phyloP scores from a whole-genome alignment of 1,140 invertebrate genomes.

The Lordiphosa mommai region DNA sequence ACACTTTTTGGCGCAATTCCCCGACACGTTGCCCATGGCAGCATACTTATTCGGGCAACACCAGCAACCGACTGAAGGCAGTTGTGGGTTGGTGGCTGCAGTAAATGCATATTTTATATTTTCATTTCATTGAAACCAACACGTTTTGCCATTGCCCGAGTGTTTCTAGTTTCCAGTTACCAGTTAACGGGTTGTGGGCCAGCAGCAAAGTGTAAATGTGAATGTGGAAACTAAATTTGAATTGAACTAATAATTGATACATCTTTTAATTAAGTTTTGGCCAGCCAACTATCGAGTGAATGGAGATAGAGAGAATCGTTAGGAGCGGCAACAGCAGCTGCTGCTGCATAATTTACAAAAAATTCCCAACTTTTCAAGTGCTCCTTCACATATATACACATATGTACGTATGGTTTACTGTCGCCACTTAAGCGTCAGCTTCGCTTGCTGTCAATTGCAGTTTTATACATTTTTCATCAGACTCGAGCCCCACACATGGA shows the following conservation, averaged over 20 bases:
- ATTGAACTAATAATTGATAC: conserved; percentile 49
- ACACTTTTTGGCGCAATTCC: conserved; percentile 59
- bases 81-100: conserved; percentile 16
- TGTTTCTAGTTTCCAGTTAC: background rate
- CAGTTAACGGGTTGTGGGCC: conserved; percentile 17
- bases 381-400: background rate
- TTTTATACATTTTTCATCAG: conserved; percentile 40
- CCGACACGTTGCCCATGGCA: conserved; percentile 49
- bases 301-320: background rate
- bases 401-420: conserved; percentile 4
- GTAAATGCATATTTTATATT: conserved; percentile 76
- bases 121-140: conserved; percentile 74
- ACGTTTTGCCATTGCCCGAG: conserved; percentile 33
- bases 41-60: conserved; percentile 64
- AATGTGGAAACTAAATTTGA: conserved; percentile 20
- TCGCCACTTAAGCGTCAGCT: conserved; percentile 6
- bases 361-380: conserved; percentile 17
- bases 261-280: conserved; percentile 45
- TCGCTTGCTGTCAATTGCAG: conserved; percentile 18
- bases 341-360: conserved; percentile 4
- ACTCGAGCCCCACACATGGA: background rate
- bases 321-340: background rate
- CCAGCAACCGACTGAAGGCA: conserved; percentile 11
- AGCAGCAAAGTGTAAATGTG: conserved; percentile 3
- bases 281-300: background rate